Percentiles rank a stretch among this genome's conserved stretches.
These are phyloP conservation scores for Sitta europaea DNA, from an alignment of 2,113 vertebrate genomes.

Conservation along the genomic window DNA sequence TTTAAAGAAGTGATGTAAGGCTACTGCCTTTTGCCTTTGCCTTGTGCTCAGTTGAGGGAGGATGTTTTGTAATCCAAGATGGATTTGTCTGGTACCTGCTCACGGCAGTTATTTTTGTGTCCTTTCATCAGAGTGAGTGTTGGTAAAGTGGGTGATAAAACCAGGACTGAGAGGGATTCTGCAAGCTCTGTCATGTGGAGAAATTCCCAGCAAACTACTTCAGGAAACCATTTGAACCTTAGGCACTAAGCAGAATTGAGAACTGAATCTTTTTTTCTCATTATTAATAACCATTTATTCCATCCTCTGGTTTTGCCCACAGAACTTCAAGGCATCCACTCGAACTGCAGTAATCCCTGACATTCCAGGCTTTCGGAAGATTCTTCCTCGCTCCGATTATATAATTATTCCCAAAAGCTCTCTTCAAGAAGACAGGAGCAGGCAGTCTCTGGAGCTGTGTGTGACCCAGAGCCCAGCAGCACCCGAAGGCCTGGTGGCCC, in stretches of 20 bases:
- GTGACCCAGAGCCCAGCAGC: slow-evolving; percentile 57
- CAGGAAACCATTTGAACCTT: background rate
- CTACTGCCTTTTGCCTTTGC: background rate
- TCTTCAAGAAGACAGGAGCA: slow-evolving; percentile 71
- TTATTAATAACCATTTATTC: background rate
- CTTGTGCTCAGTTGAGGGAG: background rate
- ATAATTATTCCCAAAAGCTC: slow-evolving; percentile 85
- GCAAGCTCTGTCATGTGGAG: background rate
- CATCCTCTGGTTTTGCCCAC: background rate
- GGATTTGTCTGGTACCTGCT: fast-evolving
- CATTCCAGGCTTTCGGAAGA: slow-evolving; percentile 94
- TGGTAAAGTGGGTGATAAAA: background rate
- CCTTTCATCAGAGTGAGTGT: background rate
- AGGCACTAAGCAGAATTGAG: background rate
- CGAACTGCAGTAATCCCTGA: slow-evolving; percentile 77
- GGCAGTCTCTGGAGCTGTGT: slow-evolving; percentile 75
- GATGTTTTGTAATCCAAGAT: background rate
- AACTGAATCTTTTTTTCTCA: background rate
- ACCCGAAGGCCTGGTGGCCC: slow-evolving; percentile 27
- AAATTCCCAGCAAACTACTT: background rate
- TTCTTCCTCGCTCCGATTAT: slow-evolving; percentile 91
- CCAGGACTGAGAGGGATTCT: background rate
- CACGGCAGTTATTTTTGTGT: background rate
- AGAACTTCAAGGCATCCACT: slow-evolving; percentile 72
- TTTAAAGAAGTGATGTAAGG: background rate